Conservation (phyloP, 2,797 vertebrate species). For the Mormyrops attenuatus region DNA sequence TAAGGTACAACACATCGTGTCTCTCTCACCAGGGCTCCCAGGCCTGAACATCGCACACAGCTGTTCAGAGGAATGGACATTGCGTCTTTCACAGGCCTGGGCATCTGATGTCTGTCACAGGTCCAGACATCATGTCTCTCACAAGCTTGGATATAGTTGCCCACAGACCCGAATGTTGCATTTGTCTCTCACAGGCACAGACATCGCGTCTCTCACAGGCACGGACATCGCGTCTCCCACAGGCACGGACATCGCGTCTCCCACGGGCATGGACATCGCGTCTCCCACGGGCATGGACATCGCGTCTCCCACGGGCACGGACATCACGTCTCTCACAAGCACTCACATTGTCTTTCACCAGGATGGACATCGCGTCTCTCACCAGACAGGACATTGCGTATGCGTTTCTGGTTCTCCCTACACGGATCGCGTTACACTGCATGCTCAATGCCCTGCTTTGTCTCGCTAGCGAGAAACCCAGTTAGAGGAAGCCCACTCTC, state of each 20-base stretch:
- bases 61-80: not conserved
- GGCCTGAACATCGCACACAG: not conserved
- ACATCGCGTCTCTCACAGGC: too few species aligned
- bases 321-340: not conserved
- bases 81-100: not conserved
- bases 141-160: not conserved
- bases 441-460: constrained; percentile 11
- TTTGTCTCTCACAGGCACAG: not conserved
- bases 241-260: not conserved
- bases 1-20: not conserved
- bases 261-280: not conserved
- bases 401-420: not conserved
- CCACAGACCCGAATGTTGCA: not conserved
- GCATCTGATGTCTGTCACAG: too few species aligned
- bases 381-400: not conserved
- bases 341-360: not conserved
- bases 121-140: not conserved
- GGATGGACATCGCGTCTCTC: not conserved
- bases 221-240: not conserved
- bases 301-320: not conserved
- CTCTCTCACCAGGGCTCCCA: not conserved
- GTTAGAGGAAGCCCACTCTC: not conserved
- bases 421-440: not conserved
- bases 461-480: not conserved
- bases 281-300: not conserved